Conservation (phyloP, 2,888 invertebrate genomes). For the Cryptophagus acutangulus region DNA sequence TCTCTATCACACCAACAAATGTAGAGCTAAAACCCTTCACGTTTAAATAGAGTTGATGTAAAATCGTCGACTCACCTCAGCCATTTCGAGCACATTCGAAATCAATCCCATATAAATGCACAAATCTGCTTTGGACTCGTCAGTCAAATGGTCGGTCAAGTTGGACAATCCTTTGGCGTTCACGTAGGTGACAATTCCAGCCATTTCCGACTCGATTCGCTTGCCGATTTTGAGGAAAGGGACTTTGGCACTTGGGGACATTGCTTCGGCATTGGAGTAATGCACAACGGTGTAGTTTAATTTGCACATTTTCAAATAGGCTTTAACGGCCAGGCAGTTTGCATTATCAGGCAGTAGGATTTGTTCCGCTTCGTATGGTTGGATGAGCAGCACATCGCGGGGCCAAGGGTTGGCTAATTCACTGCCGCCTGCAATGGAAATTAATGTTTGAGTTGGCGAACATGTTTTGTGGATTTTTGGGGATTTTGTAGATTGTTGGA, state of each 20-base stretch:
- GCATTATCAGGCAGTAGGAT: conserved; percentile 91
- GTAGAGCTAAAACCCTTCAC: conserved; percentile 64
- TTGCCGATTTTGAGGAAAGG: conserved; percentile 90
- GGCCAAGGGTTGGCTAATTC: conserved; percentile 96
- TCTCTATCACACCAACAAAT: conserved; percentile 81
- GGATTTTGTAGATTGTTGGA: too few species aligned
- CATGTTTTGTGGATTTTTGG: background rate
- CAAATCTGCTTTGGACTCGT: conserved; percentile 82
- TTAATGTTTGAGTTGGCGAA: conserved; percentile 3
- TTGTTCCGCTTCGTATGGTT: conserved; percentile 90
- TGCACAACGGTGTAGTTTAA: conserved; percentile 77
- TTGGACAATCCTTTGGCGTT: conserved; percentile 72
- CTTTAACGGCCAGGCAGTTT: conserved; percentile 87
- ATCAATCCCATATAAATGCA: conserved; percentile 89
- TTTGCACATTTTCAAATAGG: conserved; percentile 89
- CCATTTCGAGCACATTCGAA: conserved; percentile 82
- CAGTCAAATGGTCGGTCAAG: conserved; percentile 65
- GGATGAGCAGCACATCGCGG: conserved; percentile 77
- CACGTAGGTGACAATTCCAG: conserved; percentile 86
- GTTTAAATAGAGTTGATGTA: conserved; percentile 8
- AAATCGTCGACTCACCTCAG: conserved; percentile 60
- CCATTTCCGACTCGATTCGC: conserved; percentile 84
- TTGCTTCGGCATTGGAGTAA: conserved; percentile 88
- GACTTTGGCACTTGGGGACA: conserved; percentile 91
- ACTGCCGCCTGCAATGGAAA: too few species aligned